These are phyloP conservation scores for Neopipo cinnamomea DNA, from an alignment of 2,113 vertebrate genomes.

Conservation along the genomic window DNA sequence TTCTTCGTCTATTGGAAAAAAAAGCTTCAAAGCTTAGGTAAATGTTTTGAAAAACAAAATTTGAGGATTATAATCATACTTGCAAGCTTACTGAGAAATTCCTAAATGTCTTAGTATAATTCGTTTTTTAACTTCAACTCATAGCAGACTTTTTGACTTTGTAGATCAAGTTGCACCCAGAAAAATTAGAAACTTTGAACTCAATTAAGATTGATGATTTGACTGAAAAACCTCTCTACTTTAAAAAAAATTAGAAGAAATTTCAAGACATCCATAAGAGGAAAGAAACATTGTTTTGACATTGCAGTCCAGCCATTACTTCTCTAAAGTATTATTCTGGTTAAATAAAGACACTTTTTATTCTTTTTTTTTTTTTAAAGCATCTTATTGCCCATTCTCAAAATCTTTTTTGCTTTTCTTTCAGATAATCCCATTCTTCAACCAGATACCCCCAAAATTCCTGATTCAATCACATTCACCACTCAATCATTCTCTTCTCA, in stretches of 20 bases:
- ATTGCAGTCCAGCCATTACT: neutral
- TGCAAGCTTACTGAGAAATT: neutral
- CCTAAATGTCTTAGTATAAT: neutral
- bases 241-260: neutral
- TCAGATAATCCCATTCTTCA: neutral
- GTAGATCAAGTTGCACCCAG: neutral
- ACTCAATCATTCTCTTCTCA: neutral
- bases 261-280: neutral
- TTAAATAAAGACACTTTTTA: neutral
- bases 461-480: neutral
- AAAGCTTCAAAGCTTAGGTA: neutral
- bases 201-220: neutral
- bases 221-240: neutral
- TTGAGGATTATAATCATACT: neutral
- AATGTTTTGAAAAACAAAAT: neutral
- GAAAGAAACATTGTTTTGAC: neutral
- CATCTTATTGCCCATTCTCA: neutral
- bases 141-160: neutral
- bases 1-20: neutral
- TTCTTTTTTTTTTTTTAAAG: neutral
- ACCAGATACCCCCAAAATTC: neutral
- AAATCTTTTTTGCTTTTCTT: neutral
- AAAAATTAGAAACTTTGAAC: neutral
- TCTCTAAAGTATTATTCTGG: neutral
- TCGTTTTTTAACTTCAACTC: neutral